phyloP scores from a whole-genome alignment of 2,888 invertebrate genomes.

The Drosophila acutilabella region DNA sequence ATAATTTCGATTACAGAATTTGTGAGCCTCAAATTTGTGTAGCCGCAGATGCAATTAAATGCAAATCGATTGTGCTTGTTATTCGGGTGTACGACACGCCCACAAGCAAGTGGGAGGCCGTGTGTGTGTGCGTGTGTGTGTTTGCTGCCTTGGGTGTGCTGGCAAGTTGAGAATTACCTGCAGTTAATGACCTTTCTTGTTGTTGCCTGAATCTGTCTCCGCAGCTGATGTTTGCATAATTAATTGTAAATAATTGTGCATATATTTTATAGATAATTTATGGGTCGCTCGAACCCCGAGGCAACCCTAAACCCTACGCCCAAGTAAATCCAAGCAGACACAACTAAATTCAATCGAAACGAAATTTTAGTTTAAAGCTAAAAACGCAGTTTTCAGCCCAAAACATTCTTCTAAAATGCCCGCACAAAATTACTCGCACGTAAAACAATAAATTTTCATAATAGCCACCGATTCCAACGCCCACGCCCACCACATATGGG shows the following conservation, averaged over 20 bases:
- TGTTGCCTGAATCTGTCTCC: not conserved
- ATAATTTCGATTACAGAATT: conserved; percentile 70
- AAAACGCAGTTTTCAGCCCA: conserved; percentile 4
- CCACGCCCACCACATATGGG: conserved; percentile 33
- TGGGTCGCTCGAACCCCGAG: conserved; percentile 14
- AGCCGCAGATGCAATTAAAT: conserved; percentile 76
- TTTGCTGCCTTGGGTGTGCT: conserved; percentile 7
- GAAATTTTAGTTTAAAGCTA: not conserved
- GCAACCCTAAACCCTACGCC: too few species aligned
- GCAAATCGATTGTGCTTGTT: conserved; percentile 76
- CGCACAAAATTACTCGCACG: conserved; percentile 56
- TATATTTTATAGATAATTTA: conserved; percentile 25
- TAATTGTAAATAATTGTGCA: conserved; percentile 53
- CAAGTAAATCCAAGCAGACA: not conserved
- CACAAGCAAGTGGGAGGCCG: conserved; percentile 22
- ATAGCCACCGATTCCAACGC: conserved; percentile 33
- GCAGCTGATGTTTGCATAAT: conserved; percentile 33
- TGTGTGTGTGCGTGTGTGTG: conserved; percentile 7
- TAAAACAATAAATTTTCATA: conserved; percentile 73
- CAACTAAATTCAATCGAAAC: conserved; percentile 1
- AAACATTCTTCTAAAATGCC: conserved; percentile 33
- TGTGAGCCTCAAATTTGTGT: conserved; percentile 60
- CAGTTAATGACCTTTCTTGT: conserved; percentile 51
- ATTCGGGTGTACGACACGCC: conserved; percentile 38
- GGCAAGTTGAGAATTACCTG: conserved; percentile 28